These are phyloP conservation scores for Drosophila paulistorum DNA, from an alignment of 1,140 invertebrate species.

Conservation along the genomic window DNA sequence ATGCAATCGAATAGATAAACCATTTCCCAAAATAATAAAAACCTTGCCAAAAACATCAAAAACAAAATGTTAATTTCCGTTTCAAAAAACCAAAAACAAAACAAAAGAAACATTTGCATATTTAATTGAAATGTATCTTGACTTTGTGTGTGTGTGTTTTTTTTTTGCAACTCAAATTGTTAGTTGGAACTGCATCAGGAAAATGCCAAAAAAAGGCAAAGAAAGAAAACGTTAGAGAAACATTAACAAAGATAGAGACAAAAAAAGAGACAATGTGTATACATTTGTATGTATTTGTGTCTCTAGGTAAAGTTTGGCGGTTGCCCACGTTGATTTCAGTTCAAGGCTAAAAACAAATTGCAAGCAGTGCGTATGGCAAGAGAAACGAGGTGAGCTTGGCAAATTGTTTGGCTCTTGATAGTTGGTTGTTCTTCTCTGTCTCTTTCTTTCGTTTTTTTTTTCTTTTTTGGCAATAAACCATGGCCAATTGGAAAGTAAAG, in stretches of 20 bases:
- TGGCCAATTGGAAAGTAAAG: constrained; percentile 65
- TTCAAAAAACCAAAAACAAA: constrained; percentile 17
- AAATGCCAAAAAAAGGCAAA: constrained; percentile 43
- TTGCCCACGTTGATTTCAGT: constrained; percentile 36
- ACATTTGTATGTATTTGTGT: no score
- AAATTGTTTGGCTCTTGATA: not conserved
- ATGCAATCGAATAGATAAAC: constrained; percentile 27
- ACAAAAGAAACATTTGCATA: constrained; percentile 43
- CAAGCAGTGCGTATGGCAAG: constrained; percentile 16
- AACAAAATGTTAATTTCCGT: constrained; percentile 44
- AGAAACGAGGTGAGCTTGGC: not conserved
- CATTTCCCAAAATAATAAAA: constrained; percentile 35
- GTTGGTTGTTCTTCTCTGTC: not conserved
- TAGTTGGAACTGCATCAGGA: constrained; percentile 46
- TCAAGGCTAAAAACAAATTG: constrained; percentile 53
- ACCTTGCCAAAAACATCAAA: not conserved
- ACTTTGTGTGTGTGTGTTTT: constrained; percentile 10
- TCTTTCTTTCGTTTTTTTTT: not conserved
- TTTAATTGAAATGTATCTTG: constrained; percentile 41
- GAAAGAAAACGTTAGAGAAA: constrained; percentile 9
- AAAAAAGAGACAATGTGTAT: not conserved
- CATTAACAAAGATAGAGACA: not conserved
- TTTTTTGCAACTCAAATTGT: constrained; percentile 17
- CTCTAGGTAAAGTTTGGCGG: not conserved
- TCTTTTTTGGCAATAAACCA: constrained; percentile 37